These are phyloP conservation scores for Tragelaphus imberbis DNA, from an alignment of 2,113 vertebrate species.

Conservation along the genomic window DNA sequence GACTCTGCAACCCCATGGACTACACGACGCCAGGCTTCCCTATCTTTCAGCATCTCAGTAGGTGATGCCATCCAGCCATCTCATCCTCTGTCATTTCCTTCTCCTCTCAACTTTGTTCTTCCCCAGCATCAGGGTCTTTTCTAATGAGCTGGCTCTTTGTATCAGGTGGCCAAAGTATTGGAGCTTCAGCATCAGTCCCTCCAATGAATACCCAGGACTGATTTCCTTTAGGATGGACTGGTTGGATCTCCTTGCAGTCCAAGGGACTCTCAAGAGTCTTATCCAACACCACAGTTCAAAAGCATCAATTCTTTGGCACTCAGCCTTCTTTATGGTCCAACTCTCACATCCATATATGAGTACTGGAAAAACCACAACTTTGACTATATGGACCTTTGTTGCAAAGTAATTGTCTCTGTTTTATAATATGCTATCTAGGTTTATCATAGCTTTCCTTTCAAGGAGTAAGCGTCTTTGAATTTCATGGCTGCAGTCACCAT, in stretches of 20 bases:
- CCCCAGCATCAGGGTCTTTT: background rate
- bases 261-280: background rate
- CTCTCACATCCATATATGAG: background rate
- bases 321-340: background rate
- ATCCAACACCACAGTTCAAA: background rate
- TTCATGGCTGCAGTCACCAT: background rate
- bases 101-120: background rate
- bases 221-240: background rate
- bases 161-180: background rate
- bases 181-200: background rate
- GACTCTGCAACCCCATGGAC: background rate
- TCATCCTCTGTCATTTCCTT: background rate
- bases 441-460: background rate
- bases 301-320: background rate
- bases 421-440: background rate
- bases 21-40: background rate
- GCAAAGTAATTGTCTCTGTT: background rate
- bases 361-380: background rate
- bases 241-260: background rate
- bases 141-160: background rate
- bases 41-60: background rate
- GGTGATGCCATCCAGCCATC: background rate
- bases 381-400: background rate
- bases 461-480: background rate
- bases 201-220: background rate